phyloP scores from a whole-genome alignment of 1,140 invertebrate species.

The Zelostemma sp. region DNA sequence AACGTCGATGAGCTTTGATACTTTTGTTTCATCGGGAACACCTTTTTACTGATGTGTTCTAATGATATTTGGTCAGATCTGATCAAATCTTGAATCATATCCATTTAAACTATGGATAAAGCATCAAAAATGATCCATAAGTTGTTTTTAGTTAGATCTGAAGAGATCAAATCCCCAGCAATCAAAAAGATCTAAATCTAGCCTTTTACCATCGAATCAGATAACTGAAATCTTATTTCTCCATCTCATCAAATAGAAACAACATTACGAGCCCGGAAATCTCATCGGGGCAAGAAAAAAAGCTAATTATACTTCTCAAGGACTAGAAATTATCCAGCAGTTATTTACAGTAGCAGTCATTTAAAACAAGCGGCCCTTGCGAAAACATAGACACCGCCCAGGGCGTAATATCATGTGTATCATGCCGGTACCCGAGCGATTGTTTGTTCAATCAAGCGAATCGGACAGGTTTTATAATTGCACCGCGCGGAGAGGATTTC shows the following conservation, averaged over 20 bases:
- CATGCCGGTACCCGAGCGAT: neutral
- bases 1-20: no score
- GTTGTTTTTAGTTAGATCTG: no score
- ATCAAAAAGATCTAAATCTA: no score
- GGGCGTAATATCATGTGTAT: slow-evolving; percentile 3
- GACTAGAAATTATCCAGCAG: neutral
- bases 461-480: slow-evolving; percentile 34
- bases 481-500: neutral
- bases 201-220: no score
- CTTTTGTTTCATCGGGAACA: no score
- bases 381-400: slow-evolving; percentile 7
- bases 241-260: neutral
- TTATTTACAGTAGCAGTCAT: neutral
- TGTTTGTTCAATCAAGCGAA: slow-evolving; percentile 52
- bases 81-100: no score
- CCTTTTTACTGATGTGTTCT: no score
- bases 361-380: slow-evolving; percentile 4
- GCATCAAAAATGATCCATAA: neutral
- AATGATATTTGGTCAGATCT: no score
- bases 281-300: neutral
- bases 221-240: no score
- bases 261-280: neutral
- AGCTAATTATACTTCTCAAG: neutral
- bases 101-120: no score
- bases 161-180: no score